Base-by-base conservation (phyloP, 2,888 invertebrate genomes). In the Polydrusus tereticollis region DNA sequence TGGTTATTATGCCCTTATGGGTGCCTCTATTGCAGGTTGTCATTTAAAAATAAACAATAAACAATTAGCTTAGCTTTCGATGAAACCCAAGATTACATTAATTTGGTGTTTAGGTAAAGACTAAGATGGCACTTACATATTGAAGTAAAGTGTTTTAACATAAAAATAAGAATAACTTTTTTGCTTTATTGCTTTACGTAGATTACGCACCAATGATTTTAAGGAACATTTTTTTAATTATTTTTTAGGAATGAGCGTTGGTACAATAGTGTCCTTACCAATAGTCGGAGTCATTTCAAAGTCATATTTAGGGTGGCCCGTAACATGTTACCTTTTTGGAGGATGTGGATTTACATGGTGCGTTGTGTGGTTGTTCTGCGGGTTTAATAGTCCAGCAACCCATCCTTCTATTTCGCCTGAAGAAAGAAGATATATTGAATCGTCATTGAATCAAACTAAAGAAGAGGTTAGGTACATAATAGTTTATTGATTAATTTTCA, bases 391-490 rank as follows among this genome's bases (percentile, higher is more conserved):
- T 18, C 67, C 72, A 7, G 62, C 47, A 2, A 23, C n/a, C 6
- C 72, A 72, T 43, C 67, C 67, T 4, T n/a, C 14, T 14, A 72
- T 72, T 12, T 45, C 52, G 1, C 29, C n/a, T 1, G 72, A 72
- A 43, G 72, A 72, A 45, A 67, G 41, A 41, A 26, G 21, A 12
- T 72, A 67, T 59, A 72, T 72, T 18, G 66, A 72, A 63, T 21
- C 14, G 8, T 72, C 72, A 16, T 45, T 72, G 4, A 36, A 59
- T 36, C 66, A 72, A 57, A 14, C 18, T 1, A 16, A 57, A 5
- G 36, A 60, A 43, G 5, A 47, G 47, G 70, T 70, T n/a, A n/a
- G n/a, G n/a, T n/a, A n/a, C n/a, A n/a, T n/a, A 12, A 12, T 36
- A 7, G 7, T 33, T 33, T 10, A 33, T 36, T 1, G n/a, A 36